Base-by-base conservation (phyloP, 2,888 invertebrate species). In the Tenthredo distinguenda region DNA sequence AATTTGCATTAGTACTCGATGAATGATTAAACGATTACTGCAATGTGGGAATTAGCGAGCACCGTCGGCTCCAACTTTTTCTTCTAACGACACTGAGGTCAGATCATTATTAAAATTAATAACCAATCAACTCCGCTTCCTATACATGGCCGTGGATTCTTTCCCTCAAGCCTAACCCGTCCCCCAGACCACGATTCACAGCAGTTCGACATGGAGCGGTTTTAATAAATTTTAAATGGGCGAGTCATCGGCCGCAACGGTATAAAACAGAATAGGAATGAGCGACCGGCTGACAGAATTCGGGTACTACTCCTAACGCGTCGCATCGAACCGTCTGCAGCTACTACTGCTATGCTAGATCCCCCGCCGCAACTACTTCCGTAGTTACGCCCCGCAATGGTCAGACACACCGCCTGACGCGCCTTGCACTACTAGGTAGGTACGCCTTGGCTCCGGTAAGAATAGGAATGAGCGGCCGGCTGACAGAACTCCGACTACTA, bases 301-400 rank as follows among this genome's bases (percentile, higher is more conserved):
- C 55, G 77, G 34, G 5, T 55, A 12, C 10, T 12, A 18, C 34
- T 77, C 50, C 77, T 40, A 34, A 34, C 31, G 55, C 50, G 77
- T 34, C 77, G 55, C 34, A 77, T 34, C 77, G 2, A 50, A 77
- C 55, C 18, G 34, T 55, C 55, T 7, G 12, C 31, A 15, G 0
- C 77, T 55, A 77, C 77, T 77, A 77, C 77, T 77, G 77, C 77
- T 26, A 77, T 55, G 50, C 21, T 50, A 34, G 77, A 18, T 77
- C 21, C 47, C 4, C 34, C 4, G 77, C 26, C 55, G 55, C 77
- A 31, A 31, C 77, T 77, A 77, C 77, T 77, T n/a, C 26, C 40
- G 77, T 77, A 77, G 77, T 77, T 34, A 55, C 77, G 55, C 77
- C 77, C 77, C 55, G 9, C 55, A 77, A n/a, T 50, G 18, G 77